Base-by-base conservation (phyloP, 2,888 invertebrate species). In the Macaria liturata region DNA sequence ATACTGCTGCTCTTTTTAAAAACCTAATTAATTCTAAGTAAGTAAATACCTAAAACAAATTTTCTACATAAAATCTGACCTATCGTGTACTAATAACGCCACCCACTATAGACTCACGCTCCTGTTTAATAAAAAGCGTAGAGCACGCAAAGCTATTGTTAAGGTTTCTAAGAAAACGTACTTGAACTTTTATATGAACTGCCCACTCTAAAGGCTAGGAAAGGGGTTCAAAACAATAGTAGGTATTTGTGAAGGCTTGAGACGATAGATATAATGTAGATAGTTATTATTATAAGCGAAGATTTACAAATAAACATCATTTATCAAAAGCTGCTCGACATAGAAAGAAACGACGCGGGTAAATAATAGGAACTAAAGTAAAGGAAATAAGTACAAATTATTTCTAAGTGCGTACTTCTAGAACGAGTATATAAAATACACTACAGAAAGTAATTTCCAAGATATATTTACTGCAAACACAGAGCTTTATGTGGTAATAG, bases 111-210 rank as follows among this genome's bases (percentile, higher is more conserved):
- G 20, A 50, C 48, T 9, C 47, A 45, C 50, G 56, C 49, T 40
- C 40, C 34, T 8, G 32, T 48, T 43, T 43, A 32, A 32, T 46
- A 54, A 54, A 58, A 58, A 49, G 31, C 46, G 31, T 46, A 34
- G 34, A 57, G 37, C 58, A 54, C 54, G 58, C 58, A 58, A 58
- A 53, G 44, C 48, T 30, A 58, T 58, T 58, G 58, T 58, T 58
- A 37, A 39, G 3, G 20, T 50, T 50, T 54, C 46, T 49, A 58
- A 58, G 49, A 58, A 58, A 42, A 32, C 49, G 58, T 50, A 43
- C 58, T 58, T 54, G 58, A 54, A 58, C 58, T 58, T 58, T 54
- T 50, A 46, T 40, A 37, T 9, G 48, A 20, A 57, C 45, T 58
- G 58, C 37, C 49, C 58, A 58, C 46, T 47, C 46, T 49, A 53